Evolutionary conservation across 2,113 vertebrate genomes (phyloP).

Genomic region (Crypturellus undulatus): DNA sequence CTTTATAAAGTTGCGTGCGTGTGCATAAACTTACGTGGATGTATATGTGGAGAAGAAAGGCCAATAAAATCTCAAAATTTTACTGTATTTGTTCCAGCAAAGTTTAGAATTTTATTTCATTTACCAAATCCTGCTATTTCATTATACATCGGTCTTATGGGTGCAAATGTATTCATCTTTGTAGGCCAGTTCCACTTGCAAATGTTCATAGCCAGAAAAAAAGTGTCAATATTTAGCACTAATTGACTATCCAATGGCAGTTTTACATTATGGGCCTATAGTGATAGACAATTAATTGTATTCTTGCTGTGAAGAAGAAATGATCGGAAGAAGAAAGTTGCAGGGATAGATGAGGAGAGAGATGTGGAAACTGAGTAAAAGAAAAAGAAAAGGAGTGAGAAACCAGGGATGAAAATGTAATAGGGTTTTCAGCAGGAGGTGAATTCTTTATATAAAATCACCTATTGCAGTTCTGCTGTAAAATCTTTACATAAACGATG

Average conservation of each 20-base stretch:
- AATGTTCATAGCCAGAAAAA: neutral
- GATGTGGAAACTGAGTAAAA: neutral
- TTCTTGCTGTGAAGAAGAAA: neutral
- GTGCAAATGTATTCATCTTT: neutral
- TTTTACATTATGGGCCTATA: neutral
- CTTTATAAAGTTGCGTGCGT: neutral
- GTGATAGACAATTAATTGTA: neutral
- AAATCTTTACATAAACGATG: neutral
- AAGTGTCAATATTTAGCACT: fast-evolving
- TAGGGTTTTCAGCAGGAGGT: neutral
- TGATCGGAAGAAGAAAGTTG: no score
- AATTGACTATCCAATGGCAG: neutral
- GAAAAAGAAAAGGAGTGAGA: neutral
- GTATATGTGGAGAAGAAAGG: neutral
- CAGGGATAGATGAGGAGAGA: neutral
- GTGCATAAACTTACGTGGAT: neutral
- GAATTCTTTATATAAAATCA: neutral
- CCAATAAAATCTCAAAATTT: neutral
- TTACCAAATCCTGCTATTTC: neutral
- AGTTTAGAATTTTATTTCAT: neutral
- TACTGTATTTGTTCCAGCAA: neutral
- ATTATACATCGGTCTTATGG: neutral
- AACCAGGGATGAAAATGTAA: neutral
- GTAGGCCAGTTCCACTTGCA: neutral
- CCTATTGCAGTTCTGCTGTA: neutral